Conservation (phyloP, 2,888 invertebrate species). For the Lycaena phlaeas region DNA sequence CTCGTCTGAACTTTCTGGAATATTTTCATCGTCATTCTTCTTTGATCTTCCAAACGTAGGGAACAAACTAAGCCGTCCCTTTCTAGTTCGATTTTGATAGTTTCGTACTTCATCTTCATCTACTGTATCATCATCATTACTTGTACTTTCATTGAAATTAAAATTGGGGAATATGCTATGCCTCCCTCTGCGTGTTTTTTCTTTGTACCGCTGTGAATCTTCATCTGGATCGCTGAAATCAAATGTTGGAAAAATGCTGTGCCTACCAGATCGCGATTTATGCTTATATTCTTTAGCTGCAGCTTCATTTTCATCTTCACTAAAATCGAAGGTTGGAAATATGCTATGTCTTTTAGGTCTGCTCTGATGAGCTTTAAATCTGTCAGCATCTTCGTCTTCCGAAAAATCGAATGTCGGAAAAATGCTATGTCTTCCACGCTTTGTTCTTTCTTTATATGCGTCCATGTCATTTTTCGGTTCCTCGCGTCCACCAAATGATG, state of each 20-base stretch:
- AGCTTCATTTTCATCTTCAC: slow-evolving; percentile 39
- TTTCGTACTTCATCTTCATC: slow-evolving; percentile 56
- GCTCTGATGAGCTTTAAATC: slow-evolving; percentile 37
- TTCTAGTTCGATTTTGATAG: slow-evolving; percentile 55
- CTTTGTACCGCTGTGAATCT: slow-evolving; percentile 44
- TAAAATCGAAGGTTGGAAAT: slow-evolving; percentile 54
- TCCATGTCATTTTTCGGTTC: slow-evolving; percentile 41
- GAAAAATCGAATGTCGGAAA: slow-evolving; percentile 57
- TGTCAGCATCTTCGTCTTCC: slow-evolving; percentile 49
- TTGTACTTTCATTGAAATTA: slow-evolving; percentile 44
- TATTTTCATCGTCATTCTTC: slow-evolving; percentile 41
- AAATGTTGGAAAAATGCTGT: slow-evolving; percentile 56
- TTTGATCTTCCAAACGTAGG: slow-evolving; percentile 52
- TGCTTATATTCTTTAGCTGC: slow-evolving; percentile 44
- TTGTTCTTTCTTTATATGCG: slow-evolving; percentile 42
- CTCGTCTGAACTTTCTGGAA: slow-evolving; percentile 62
- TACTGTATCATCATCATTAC: slow-evolving; percentile 49
- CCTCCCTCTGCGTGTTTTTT: slow-evolving; percentile 48
- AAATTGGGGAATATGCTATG: slow-evolving; percentile 60
- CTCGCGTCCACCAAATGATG: slow-evolving; percentile 37
- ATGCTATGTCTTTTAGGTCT: slow-evolving; percentile 53
- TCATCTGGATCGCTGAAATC: slow-evolving; percentile 57
- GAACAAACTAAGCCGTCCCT: slow-evolving; percentile 53
- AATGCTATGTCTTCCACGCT: slow-evolving; percentile 48
- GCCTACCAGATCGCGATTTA: slow-evolving; percentile 46